Conservation (phyloP, 2,888 invertebrate genomes). For the Portevinia maculata region DNA sequence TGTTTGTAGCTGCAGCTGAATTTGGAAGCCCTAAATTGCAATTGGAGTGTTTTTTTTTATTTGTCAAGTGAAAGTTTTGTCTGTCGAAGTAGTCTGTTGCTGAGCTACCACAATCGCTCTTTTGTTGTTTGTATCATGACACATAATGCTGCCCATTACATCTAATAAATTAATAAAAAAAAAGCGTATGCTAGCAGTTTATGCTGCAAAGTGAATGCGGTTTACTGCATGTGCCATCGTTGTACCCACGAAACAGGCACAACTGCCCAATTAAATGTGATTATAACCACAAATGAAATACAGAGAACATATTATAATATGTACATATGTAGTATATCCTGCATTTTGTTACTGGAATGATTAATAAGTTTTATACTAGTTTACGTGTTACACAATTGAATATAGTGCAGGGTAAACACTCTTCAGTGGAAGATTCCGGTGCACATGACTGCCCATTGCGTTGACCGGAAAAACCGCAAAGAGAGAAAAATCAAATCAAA, state of each 20-base stretch:
- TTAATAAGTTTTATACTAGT: slow-evolving; percentile 57
- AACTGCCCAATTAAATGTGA: slow-evolving; percentile 62
- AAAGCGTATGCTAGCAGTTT: slow-evolving; percentile 1
- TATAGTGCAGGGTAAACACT: slow-evolving; percentile 68
- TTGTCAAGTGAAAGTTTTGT: slow-evolving; percentile 64
- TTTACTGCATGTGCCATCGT: slow-evolving; percentile 40
- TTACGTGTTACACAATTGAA: slow-evolving; percentile 54
- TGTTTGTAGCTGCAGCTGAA: slow-evolving; percentile 29
- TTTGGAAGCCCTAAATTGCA: slow-evolving; percentile 26
- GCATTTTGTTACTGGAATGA: slow-evolving; percentile 51
- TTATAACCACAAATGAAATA: slow-evolving; percentile 64
- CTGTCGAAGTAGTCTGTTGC: slow-evolving; percentile 31
- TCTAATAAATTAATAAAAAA: slow-evolving; percentile 66
- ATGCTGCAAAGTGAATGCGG: slow-evolving; percentile 26
- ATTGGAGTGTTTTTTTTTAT: slow-evolving; percentile 6
- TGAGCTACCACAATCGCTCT: slow-evolving; percentile 12
- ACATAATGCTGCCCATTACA: slow-evolving; percentile 42
- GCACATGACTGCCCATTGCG: slow-evolving; percentile 26
- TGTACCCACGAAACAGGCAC: not conserved
- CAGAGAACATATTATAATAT: slow-evolving; percentile 36
- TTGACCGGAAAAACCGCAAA: not conserved
- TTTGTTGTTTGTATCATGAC: slow-evolving; percentile 24
- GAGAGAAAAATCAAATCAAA: slow-evolving; percentile 34
- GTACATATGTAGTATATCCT: slow-evolving; percentile 7
- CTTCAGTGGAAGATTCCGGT: slow-evolving; percentile 31